These are phyloP conservation scores for Neosilurus hyrtlii DNA, from an alignment of 2,797 vertebrate genomes.

Conservation along the genomic window DNA sequence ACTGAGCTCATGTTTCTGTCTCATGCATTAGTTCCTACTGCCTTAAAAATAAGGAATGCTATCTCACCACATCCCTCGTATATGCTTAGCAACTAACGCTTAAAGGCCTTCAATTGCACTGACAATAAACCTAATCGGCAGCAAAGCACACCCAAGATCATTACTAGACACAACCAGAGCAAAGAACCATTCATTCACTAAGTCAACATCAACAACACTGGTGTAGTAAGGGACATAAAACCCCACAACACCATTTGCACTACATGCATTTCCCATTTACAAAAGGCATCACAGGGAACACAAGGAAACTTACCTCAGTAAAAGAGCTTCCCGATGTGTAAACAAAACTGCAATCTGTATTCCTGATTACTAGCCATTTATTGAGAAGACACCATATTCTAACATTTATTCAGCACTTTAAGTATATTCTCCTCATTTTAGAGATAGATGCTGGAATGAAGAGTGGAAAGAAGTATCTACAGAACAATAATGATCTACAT, in stretches of 20 bases:
- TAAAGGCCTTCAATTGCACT: neutral
- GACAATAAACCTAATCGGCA: neutral
- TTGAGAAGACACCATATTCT: neutral
- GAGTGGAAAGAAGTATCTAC: no score
- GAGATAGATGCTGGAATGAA: no score
- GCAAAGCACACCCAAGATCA: neutral
- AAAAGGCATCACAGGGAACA: neutral
- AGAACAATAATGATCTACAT: no score
- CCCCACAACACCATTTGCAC: neutral
- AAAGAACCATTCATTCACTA: neutral
- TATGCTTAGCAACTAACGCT: no score
- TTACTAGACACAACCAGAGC: neutral
- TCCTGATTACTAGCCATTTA: neutral
- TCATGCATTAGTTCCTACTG: neutral
- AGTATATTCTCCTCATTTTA: no score
- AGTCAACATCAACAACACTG: neutral
- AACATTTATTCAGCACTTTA: neutral
- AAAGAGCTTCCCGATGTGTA: neutral
- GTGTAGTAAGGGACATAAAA: neutral
- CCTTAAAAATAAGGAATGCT: neutral
- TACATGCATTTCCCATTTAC: neutral
- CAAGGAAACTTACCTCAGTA: neutral
- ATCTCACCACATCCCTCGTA: neutral
- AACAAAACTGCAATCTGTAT: neutral
- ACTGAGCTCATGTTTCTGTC: neutral